Evolutionary conservation across 2,888 invertebrate genomes (phyloP), one percentile per base, ranked within the genome.

Genomic region (Oscheius myriophilus): DNA sequence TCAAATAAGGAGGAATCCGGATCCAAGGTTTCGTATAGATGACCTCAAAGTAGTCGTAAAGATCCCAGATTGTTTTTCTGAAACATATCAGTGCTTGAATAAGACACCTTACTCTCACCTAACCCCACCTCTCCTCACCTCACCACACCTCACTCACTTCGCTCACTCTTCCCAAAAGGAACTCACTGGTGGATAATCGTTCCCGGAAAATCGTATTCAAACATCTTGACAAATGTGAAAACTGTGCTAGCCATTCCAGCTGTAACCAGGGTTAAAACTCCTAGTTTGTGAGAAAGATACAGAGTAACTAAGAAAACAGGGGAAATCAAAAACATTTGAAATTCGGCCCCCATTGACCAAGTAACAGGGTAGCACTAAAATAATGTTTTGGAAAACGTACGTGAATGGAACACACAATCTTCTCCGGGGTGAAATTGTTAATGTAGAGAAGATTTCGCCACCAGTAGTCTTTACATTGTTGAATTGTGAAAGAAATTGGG

Each of bases 1-100:
- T 72, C n/a, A 87, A 70, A 72, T 87, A 88, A 0, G 88, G 87
- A 0, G 87, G 86, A 67, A 87, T 84, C 49, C 88, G 77, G 51
- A 83, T 82, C 83, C 58, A 58, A 12, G 58, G 58, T 11, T 21
- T 18, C 14, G 23, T 23, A 21, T 58, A 58, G 23, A 58, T 18
- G 2, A 43, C 43, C 2, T 41, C 43, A 12, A 23, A 58, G 23
- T 43, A 58, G 21, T 49, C 49, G 49, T 49, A 11, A 18, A 23
- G 11, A 3, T 3, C 9, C 33, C 33, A 33, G 9, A 33, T 6
- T 3, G 33, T n/a, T n/a, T n/a, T n/a, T n/a, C n/a, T n/a, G n/a
- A n/a, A n/a, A n/a, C n/a, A n/a, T n/a, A n/a, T n/a, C n/a, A n/a
- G n/a, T n/a, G n/a, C n/a, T n/a, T n/a, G n/a, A n/a, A n/a, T n/a